These are phyloP conservation scores for Streblospio benedicti DNA, from an alignment of 1,140 invertebrate genomes.

Conservation along the genomic window DNA sequence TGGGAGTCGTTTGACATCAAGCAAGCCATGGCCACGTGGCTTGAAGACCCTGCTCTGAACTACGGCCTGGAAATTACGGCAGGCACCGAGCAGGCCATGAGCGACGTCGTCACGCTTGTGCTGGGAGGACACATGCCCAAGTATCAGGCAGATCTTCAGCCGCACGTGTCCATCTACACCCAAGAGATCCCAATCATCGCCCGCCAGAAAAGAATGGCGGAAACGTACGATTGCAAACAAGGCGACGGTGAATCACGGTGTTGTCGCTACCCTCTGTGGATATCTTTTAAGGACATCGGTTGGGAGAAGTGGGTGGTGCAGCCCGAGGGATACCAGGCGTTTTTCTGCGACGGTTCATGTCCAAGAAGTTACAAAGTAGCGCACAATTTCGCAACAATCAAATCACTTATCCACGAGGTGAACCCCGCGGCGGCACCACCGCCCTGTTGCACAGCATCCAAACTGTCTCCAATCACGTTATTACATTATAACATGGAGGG, in stretches of 20 bases:
- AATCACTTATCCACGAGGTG: constrained; percentile 27
- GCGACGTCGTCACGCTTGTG: constrained; percentile 6
- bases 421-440: constrained; percentile 24
- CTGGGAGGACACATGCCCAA: background rate
- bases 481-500: constrained; percentile 20
- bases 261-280: constrained; percentile 30
- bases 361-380: constrained; percentile 35
- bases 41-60: constrained; percentile 16
- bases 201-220: background rate
- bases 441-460: constrained; percentile 22
- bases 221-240: constrained; percentile 14
- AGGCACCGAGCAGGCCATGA: constrained; percentile 9
- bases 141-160: background rate
- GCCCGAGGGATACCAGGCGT: constrained; percentile 31
- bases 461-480: constrained; percentile 21
- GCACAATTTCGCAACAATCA: constrained; percentile 33
- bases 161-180: background rate
- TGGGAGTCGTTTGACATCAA: constrained; percentile 20
- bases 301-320: constrained; percentile 36
- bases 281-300: constrained; percentile 33
- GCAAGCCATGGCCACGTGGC: constrained; percentile 15
- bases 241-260: constrained; percentile 30
- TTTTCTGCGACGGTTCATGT: constrained; percentile 35
- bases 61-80: constrained; percentile 15
- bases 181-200: background rate